Evolutionary conservation across 2,797 vertebrate genomes (phyloP), one percentile per base, ranked within the genome.

Genomic region (Cyclopterus lumpus): DNA sequence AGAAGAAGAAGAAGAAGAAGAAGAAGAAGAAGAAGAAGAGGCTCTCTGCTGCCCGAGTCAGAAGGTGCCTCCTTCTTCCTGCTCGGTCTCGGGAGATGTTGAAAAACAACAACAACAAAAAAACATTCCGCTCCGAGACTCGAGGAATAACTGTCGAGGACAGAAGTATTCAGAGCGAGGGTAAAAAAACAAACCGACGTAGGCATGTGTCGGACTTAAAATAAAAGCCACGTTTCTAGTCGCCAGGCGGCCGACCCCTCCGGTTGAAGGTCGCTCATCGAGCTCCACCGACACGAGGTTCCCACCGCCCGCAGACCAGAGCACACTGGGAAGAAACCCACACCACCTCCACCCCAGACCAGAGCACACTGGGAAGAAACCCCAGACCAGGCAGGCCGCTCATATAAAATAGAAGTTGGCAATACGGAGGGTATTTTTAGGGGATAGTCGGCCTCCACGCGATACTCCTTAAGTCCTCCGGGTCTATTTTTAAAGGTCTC

Each of bases 11-110:
- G n/a, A n/a, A n/a, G n/a, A n/a, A n/a, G n/a, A n/a, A n/a, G n/a
- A n/a, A n/a, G 4, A 28, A 28, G 28, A 28, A 28, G n/a, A n/a
- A n/a, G n/a, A n/a, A n/a, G n/a, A n/a, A 65, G 61, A 63, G 80
- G 76, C 85, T 66, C 87, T 89, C 81, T 82, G 81, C 88, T 72
- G 88, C 87, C 79, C 55, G 64, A 89, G 81, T 83, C 81, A 68
- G 83, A 89, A 89, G n/a, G 73, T 73, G 89, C 67, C 79, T 88
- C 82, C 79, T 83, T 85, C 91, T 93, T 94, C 92, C 93, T 93
- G 92, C 87, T 77, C 28, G 44, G 91, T 92, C 92, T 93, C 93
- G 55, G 55, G 90, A 93, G 91, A 93, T 92, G 91, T 87, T 88
- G 89, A 92, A 86, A 88, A n/a, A n/a, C n/a, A n/a, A n/a, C n/a